Conservation (phyloP, 2,797 vertebrate genomes). For the Typhlichthys eigenmanni region DNA sequence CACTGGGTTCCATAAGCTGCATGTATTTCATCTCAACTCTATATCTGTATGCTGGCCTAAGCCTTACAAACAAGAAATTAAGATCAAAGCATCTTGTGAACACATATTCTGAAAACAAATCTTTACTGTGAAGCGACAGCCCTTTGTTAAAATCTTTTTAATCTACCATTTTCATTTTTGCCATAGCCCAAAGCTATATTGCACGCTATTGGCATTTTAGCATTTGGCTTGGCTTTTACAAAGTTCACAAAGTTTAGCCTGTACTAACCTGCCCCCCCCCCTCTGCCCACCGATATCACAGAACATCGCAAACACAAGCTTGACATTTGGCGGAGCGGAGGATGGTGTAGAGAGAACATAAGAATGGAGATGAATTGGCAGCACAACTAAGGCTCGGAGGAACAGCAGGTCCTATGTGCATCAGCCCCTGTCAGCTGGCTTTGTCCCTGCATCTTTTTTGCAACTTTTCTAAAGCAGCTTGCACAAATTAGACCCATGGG, state of each 20-base stretch:
- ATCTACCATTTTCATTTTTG: background rate
- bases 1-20: too few species aligned
- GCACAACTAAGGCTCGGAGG: constrained; percentile 51
- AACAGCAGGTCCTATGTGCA: constrained; percentile 59
- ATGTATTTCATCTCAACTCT: too few species aligned
- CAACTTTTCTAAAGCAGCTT: constrained; percentile 72
- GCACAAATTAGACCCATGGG: constrained; percentile 78
- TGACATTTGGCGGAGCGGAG: constrained; percentile 30
- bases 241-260: constrained; percentile 8
- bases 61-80: too few species aligned
- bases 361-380: constrained; percentile 61
- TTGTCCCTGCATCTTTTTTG: constrained; percentile 70
- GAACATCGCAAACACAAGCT: constrained; percentile 19
- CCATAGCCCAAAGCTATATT: background rate
- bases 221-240: background rate
- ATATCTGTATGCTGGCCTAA: too few species aligned
- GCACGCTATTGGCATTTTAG: background rate
- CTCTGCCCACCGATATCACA: constrained; percentile 11
- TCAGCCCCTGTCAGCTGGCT: constrained; percentile 61
- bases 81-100: too few species aligned
- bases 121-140: background rate
- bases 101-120: background rate
- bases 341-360: constrained; percentile 38
- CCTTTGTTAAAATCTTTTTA: background rate
- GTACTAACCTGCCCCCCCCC: constrained; percentile 37